phyloP scores from a whole-genome alignment of 2,888 invertebrate genomes.

The Pristionchus exspectatus region DNA sequence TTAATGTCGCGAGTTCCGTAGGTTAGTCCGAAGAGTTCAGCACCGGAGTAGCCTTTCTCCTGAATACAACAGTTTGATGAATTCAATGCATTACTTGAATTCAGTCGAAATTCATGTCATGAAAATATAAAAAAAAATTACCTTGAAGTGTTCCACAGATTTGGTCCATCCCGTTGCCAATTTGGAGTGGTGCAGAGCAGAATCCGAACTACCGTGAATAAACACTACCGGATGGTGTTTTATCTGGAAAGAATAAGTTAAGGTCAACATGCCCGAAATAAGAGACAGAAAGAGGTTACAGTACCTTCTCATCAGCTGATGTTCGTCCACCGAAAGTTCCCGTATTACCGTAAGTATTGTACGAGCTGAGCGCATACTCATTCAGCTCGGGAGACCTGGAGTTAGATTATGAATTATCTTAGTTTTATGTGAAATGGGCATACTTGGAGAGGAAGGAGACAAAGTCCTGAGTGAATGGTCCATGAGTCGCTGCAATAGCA shows the following conservation, averaged over 20 bases:
- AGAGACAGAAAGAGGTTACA: too few species aligned
- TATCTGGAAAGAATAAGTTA: conserved; percentile 57
- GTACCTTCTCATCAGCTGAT: neutral
- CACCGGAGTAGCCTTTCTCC: conserved; percentile 63
- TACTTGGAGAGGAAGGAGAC: conserved; percentile 18
- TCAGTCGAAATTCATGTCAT: neutral
- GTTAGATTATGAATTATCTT: too few species aligned
- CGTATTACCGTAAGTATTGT: conserved; percentile 1
- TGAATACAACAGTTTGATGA: neutral
- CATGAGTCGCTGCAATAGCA: neutral
- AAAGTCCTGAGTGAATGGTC: conserved; percentile 39
- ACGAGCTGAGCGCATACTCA: neutral
- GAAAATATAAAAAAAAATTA: neutral
- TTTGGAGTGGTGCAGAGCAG: conserved; percentile 65
- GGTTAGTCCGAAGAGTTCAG: conserved; percentile 75
- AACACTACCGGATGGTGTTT: conserved; percentile 69
- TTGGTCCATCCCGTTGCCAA: conserved; percentile 26
- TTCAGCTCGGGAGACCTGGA: conserved; percentile 10
- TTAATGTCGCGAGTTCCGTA: conserved; percentile 69
- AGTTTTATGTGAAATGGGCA: too few species aligned
- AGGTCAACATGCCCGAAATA: too few species aligned
- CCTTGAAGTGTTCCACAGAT: conserved; percentile 57
- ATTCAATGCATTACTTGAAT: neutral
- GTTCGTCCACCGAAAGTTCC: conserved; percentile 37
- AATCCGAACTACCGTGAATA: conserved; percentile 76